These are phyloP conservation scores for Tinea pellionella DNA, from an alignment of 2,888 invertebrate genomes.

Conservation along the genomic window DNA sequence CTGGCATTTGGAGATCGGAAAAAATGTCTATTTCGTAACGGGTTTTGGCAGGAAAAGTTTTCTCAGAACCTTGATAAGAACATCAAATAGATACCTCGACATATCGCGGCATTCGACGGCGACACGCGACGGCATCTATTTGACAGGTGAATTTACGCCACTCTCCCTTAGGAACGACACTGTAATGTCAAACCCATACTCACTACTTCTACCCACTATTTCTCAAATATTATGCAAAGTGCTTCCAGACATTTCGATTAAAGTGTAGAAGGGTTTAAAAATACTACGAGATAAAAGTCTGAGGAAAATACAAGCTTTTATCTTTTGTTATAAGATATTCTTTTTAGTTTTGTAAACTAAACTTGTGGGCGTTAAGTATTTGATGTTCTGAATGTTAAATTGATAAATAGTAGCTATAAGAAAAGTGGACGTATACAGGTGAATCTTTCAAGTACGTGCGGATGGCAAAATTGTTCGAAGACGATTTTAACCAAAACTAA, in stretches of 20 bases:
- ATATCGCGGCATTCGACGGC: not conserved
- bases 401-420: no score
- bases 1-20: not conserved
- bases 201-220: not conserved
- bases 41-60: not conserved
- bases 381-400: no score
- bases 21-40: slow-evolving; percentile 3
- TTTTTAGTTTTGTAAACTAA: no score
- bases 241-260: slow-evolving; percentile 9
- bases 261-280: not conserved
- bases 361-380: no score
- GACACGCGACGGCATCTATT: not conserved
- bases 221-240: slow-evolving; percentile 12
- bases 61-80: slow-evolving; percentile 3
- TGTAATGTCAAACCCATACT: not conserved
- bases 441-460: no score
- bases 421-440: no score
- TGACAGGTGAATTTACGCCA: slow-evolving; percentile 13
- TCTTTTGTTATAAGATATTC: no score
- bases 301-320: no score
- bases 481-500: no score
- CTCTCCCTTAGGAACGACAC: not conserved
- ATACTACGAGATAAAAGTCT: not conserved
- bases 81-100: slow-evolving; percentile 5
- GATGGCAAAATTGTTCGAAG: no score